Percentiles rank a stretch among this genome's conserved stretches.
Conservation (phyloP, 2,797 vertebrate genomes). For the Trichosurus vulpecula region DNA sequence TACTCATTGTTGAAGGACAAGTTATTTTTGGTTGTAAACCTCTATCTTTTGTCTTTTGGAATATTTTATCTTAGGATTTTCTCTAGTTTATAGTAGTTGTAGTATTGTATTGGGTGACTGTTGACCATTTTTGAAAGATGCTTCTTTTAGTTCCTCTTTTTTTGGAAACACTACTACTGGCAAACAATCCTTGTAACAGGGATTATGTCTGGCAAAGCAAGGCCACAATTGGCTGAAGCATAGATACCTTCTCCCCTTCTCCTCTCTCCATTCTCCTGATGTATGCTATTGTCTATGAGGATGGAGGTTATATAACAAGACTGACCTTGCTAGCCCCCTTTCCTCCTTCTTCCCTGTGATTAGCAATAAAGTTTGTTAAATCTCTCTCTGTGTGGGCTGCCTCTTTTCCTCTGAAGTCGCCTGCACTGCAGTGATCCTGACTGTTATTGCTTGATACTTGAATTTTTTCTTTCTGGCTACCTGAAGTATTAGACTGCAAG, state of each 20-base stretch:
- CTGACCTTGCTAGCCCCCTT: no score
- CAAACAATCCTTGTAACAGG: not conserved
- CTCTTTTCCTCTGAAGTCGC: no score
- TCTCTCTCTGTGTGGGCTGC: no score
- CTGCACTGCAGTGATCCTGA: no score
- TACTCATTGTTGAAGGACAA: not conserved
- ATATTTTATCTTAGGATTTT: not conserved
- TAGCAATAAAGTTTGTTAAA: no score
- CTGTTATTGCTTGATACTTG: no score
- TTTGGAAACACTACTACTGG: not conserved
- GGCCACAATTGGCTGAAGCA: not conserved
- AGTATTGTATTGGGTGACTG: not conserved
- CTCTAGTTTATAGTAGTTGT: not conserved
- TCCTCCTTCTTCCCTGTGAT: no score
- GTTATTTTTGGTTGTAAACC: not conserved
- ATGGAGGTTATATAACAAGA: not conserved
- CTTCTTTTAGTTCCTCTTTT: not conserved
- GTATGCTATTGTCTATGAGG: not conserved
- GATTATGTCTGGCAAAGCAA: not conserved
- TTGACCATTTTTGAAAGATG: not conserved
- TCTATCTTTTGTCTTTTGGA: not conserved
- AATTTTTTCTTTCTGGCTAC: no score
- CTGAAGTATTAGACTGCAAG: no score
- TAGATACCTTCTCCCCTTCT: not conserved
- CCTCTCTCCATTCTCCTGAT: not conserved